Percentiles rank a stretch among this genome's conserved stretches.
Conservation (phyloP, 2,888 invertebrate species). For the Melolontha melolontha region DNA sequence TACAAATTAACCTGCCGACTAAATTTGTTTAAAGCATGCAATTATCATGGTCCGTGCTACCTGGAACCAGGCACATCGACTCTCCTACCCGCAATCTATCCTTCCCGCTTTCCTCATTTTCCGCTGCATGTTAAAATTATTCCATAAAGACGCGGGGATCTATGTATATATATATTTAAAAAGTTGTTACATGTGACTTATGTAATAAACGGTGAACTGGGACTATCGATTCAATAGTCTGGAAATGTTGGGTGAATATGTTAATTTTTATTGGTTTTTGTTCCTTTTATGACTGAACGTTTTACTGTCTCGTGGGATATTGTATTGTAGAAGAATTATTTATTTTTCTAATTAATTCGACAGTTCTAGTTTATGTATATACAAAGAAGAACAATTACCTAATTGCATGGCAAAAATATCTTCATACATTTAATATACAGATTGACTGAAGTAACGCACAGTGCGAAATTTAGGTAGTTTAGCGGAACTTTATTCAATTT, state of each 20-base stretch:
- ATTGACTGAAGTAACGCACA: no score
- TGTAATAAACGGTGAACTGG: conserved; percentile 47
- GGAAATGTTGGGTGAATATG: conserved; percentile 26
- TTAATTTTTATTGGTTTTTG: conserved; percentile 40
- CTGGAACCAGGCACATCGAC: conserved; percentile 60
- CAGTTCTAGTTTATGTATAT: no score
- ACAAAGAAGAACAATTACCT: no score
- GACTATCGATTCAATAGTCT: conserved; percentile 35
- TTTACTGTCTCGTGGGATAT: no score
- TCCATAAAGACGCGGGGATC: conserved; percentile 30
- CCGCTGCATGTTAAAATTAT: conserved; percentile 40
- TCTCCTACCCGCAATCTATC: conserved; percentile 38
- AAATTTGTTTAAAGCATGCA: conserved; percentile 66
- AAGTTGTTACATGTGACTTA: conserved; percentile 60
- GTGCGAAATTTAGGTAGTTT: no score
- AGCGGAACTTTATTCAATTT: no score
- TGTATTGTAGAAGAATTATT: no score
- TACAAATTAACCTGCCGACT: conserved; percentile 65
- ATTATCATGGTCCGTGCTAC: conserved; percentile 64
- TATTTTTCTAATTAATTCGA: no score
- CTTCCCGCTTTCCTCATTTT: conserved; percentile 27
- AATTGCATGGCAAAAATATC: no score
- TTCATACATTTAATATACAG: no score
- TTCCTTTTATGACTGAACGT: no score
- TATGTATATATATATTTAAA: conserved; percentile 53